Conservation (phyloP, 2,113 vertebrate species). For the Myotis lucifugus region DNA sequence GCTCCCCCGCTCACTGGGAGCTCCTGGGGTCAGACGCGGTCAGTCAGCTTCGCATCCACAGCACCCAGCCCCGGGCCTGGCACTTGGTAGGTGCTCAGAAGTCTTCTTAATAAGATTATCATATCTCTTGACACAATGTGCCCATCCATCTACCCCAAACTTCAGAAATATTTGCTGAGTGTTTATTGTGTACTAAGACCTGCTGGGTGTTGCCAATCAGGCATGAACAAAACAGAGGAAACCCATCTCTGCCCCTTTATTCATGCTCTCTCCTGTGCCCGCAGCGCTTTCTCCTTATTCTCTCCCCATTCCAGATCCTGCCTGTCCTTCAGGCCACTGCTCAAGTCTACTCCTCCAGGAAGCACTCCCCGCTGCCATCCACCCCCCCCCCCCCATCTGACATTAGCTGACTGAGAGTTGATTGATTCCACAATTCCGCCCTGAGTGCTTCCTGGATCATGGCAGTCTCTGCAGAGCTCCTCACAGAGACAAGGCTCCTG, state of each 20-base stretch:
- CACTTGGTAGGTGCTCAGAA: neutral
- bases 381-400: too few species aligned
- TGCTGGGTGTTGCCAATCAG: neutral
- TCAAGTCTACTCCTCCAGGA: neutral
- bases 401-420: neutral
- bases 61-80: neutral
- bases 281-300: neutral
- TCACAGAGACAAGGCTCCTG: neutral
- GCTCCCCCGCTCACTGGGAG: fast-evolving
- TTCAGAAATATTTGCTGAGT: neutral
- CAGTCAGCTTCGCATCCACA: neutral
- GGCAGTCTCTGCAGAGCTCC: neutral
- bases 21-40: neutral
- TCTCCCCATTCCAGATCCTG: neutral
- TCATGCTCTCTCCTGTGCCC: neutral
- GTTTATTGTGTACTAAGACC: neutral
- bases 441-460: neutral
- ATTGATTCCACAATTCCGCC: neutral
- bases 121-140: neutral
- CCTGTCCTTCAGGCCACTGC: neutral
- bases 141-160: neutral
- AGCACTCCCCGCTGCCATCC: neutral
- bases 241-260: neutral
- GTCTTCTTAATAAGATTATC: neutral
- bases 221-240: neutral